Percentiles rank a stretch among this genome's conserved stretches.
These are phyloP conservation scores for Calycopis cecrops DNA, from an alignment of 1,140 invertebrate genomes.

Conservation along the genomic window DNA sequence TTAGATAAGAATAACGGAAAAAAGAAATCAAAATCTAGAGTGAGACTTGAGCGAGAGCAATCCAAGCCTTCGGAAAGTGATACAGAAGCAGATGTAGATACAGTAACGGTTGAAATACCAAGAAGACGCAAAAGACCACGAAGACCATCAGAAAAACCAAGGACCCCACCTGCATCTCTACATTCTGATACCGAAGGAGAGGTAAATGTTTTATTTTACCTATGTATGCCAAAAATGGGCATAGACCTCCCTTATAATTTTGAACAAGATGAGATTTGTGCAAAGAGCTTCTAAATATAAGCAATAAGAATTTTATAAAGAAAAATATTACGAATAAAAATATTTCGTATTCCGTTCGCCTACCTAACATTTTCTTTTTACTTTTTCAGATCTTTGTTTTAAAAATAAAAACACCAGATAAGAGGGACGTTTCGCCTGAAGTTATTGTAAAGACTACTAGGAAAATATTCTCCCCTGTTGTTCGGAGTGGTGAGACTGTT, in stretches of 20 bases:
- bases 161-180: slow-evolving; percentile 53
- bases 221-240: too few relatives aligned
- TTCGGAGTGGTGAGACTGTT: slow-evolving; percentile 72
- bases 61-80: slow-evolving; percentile 73
- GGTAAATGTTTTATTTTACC: slow-evolving; percentile 32
- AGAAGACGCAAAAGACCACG: slow-evolving; percentile 63
- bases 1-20: slow-evolving; percentile 58
- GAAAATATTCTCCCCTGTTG: slow-evolving; percentile 84
- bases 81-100: slow-evolving; percentile 65
- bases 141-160: slow-evolving; percentile 60
- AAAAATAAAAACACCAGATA: slow-evolving; percentile 60
- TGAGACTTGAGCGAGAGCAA: slow-evolving; percentile 67
- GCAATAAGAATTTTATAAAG: too few relatives aligned
- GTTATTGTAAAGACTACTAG: slow-evolving; percentile 86
- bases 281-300: too few relatives aligned
- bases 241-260: too few relatives aligned
- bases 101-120: slow-evolving; percentile 71
- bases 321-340: too few relatives aligned
- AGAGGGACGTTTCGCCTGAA: slow-evolving; percentile 62
- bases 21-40: slow-evolving; percentile 63
- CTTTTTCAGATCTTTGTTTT: slow-evolving; percentile 59
- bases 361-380: too few relatives aligned
- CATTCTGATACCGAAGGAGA: slow-evolving; percentile 66
- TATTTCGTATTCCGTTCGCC: too few relatives aligned
- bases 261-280: background rate